Evolutionary conservation across 2,797 vertebrate genomes (phyloP), one percentile per base, ranked within the genome.

Genomic region (Alca torda): DNA sequence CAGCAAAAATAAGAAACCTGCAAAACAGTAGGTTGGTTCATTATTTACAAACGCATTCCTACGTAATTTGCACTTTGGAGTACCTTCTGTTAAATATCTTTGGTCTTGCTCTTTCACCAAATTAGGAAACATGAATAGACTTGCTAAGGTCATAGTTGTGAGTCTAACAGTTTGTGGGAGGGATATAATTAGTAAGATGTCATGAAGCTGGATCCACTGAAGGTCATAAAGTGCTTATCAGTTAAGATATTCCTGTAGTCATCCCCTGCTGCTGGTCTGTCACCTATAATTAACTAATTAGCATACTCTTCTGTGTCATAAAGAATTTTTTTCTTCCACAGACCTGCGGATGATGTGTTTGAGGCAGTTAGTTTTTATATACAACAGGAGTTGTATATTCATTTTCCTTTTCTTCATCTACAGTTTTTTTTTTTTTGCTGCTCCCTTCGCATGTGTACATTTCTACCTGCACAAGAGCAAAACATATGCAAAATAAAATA

Each of bases 231-330:
- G 35, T 77, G 48, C 56, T 93, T 67, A 59, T 83, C 57, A 53
- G 31, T 70, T 77, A 70, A 91, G 17, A 70, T 89, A 89, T 70
- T 91, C 87, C 75, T 83, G 33, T 65, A 77, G 67, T 91, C 67
- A 82, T 76, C 26, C 56, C 39, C 48, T 91, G 65, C 24, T 91
- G 30, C 54, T 90, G 31, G 13, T 51, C 26, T 70, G 9, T 74
- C 39, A 65, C 53, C 75, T 84, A 2, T 80, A 90, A 94, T 89
- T 94, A 89, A 75, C 24, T 93, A 50, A 79, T 93, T 89, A 90
- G 26, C 51, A 43, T 76, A 65, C 15, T 41, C 28, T 72, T 23
- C 48, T 72, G 73, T 84, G 57, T 82, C 25, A 13, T 82, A 69
- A 82, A 21, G 48, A 10, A 6, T 26, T 72, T 64, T 84, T 87